A percentile compares a stretch with the other conserved stretches of the same genome.
Conservation (phyloP, 1,140 invertebrate genomes). For the Zaprionus lachaisei region DNA sequence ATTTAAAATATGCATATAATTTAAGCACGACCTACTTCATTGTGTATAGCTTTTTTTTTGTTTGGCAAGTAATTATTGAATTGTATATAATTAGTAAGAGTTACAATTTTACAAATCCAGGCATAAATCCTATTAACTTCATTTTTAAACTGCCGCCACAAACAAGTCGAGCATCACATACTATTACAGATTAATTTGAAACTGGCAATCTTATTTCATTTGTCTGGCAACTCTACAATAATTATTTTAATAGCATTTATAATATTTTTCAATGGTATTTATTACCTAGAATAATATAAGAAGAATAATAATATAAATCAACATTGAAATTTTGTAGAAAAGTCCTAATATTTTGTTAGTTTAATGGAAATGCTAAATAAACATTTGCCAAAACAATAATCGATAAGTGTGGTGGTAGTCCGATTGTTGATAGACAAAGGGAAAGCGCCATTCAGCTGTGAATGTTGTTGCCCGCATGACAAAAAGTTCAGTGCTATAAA, state of each 20-base stretch:
- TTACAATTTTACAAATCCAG: background rate
- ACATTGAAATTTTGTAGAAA: background rate
- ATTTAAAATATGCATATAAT: background rate
- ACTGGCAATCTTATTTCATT: background rate
- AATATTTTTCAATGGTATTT: too few relatives aligned
- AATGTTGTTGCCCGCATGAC: conserved; percentile 4
- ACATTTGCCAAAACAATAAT: background rate
- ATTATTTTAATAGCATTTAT: too few relatives aligned
- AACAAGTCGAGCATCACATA: background rate
- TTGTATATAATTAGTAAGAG: background rate
- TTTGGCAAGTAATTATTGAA: background rate
- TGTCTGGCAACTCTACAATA: background rate
- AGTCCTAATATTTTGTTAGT: background rate
- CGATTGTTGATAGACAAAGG: conserved; percentile 5
- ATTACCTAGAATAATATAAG: too few relatives aligned
- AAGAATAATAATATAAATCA: too few relatives aligned
- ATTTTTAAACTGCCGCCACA: background rate
- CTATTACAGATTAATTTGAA: background rate
- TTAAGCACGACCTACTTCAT: background rate
- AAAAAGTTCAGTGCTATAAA: conserved; percentile 31
- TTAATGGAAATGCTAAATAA: background rate
- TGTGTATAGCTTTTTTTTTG: background rate
- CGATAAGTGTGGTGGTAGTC: conserved; percentile 9
- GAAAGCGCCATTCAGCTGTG: conserved; percentile 19
- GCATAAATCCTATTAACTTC: background rate